These are phyloP conservation scores for Mormyrus hasselquistii DNA, from an alignment of 2,797 vertebrate genomes.

Conservation along the genomic window DNA sequence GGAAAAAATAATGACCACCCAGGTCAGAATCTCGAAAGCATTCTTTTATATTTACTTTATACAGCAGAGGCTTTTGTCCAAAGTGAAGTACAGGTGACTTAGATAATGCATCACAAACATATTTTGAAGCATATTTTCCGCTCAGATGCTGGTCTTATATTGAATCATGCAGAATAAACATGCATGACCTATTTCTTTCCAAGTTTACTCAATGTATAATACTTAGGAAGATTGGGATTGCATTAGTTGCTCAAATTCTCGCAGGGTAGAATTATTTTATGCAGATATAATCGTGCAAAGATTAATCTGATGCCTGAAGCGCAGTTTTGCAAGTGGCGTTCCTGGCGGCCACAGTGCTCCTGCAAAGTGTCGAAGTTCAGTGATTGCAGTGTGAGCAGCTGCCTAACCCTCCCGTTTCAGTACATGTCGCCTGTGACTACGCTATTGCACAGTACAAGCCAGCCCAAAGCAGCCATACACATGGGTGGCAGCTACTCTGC, in stretches of 20 bases:
- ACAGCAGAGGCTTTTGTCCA: not conserved
- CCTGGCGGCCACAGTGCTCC: not conserved
- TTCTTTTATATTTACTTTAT: not conserved
- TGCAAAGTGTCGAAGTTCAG: slow-evolving; percentile 34
- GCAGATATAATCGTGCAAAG: not conserved
- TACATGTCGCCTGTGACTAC: not conserved
- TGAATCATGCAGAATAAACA: not conserved
- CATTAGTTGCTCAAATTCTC: not conserved
- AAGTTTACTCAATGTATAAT: not conserved
- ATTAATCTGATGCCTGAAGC: not conserved
- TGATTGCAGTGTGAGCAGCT: slow-evolving; percentile 13
- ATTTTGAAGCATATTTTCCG: not conserved
- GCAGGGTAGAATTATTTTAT: not conserved
- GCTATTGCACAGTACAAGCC: not conserved
- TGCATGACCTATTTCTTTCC: not conserved
- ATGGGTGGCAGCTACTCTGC: slow-evolving; percentile 36
- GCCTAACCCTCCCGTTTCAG: not conserved
- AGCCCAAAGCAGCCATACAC: not conserved
- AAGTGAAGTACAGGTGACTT: not conserved
- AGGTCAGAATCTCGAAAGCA: not conserved
- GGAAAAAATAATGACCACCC: not conserved
- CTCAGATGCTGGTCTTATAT: not conserved
- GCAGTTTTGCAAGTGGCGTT: not conserved
- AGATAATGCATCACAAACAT: not conserved
- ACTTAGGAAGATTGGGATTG: not conserved